These are phyloP conservation scores for Bombus superbus DNA, from an alignment of 1,140 invertebrate genomes.

Conservation along the genomic window DNA sequence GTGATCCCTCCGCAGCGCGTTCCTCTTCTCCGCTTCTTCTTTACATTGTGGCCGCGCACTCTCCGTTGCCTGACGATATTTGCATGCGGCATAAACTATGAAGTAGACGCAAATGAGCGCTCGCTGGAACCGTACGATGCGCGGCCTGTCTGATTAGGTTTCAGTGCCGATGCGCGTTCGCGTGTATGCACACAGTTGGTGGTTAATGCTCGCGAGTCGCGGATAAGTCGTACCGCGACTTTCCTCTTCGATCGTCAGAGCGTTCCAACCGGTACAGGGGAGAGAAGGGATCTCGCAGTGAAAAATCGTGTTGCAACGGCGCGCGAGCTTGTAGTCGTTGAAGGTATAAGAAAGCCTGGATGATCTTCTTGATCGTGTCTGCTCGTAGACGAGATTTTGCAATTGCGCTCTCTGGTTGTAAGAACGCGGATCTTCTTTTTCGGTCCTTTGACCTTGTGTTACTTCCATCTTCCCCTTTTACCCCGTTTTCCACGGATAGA, in stretches of 20 bases:
- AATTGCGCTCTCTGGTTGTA: background rate
- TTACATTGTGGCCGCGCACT: background rate
- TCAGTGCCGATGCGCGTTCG: slow-evolving; percentile 12
- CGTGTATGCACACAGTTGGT: background rate
- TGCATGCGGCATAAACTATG: slow-evolving; percentile 45
- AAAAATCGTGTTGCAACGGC: slow-evolving; percentile 21
- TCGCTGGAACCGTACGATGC: background rate
- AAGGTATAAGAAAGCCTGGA: slow-evolving; percentile 9
- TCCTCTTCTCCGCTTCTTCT: background rate
- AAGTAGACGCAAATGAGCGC: slow-evolving; percentile 51
- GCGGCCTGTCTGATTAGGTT: slow-evolving; percentile 38
- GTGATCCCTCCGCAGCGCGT: slow-evolving; percentile 47
- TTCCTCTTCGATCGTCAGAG: slow-evolving; percentile 14
- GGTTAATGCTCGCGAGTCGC: slow-evolving; percentile 18
- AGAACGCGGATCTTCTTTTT: background rate
- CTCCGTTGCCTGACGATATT: slow-evolving; percentile 38
- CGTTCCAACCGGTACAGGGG: background rate
- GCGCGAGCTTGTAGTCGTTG: background rate
- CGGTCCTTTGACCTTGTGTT: background rate
- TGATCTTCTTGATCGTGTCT: background rate
- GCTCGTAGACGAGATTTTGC: slow-evolving; percentile 8
- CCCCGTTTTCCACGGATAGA: background rate
- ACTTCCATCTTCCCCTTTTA: background rate
- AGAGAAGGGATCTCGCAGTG: background rate
- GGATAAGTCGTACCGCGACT: slow-evolving; percentile 10